Base-by-base conservation (phyloP, 2,888 invertebrate genomes). In the Seira musarum region DNA sequence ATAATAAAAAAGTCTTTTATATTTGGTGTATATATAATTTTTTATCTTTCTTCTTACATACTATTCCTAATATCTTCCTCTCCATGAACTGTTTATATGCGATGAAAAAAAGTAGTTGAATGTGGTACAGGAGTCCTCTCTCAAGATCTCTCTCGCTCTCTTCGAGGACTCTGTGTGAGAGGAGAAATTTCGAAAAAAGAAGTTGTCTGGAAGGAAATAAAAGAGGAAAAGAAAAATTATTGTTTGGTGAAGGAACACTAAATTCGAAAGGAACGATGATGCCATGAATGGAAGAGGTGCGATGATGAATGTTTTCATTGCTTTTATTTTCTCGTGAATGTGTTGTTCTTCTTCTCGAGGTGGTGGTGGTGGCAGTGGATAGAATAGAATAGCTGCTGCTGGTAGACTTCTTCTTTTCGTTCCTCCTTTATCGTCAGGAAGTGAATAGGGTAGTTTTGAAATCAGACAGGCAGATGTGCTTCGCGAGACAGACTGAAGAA, bases 1-100 rank as follows among this genome's bases (percentile, higher is more conserved):
- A 30, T 30, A 30, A 30, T 53, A 53, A 53, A 53, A 53, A 53
- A 53, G 53, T 53, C 17, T 53, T 53, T 53, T 53, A 53, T 53
- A 53, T 53, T 53, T 53, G 53, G 53, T 53, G 53, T 53, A 53
- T 53, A 53, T 53, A 53, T 53, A 53, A 40, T 53, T 53, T 53
- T 53, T 57, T 77, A 64, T 49, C 21, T 78, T 70, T 68, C 63
- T 30, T 46, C 22, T 30, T 64, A 69, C 57, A 67, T 67, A 40
- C 13, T 40, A 13, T 49, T 57, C 49, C 65, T n/a, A 3, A 24
- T 46, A 35, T 61, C 68, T 75, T 22, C 70, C 46, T 60, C 64
- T 69, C 69, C 53, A 49, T 61, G 60, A 70, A 70, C 61, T 60
- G 30, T 60, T 57, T 57, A 70, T 35, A 65, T 65, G 60, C 25